Evolutionary conservation across 2,888 invertebrate genomes (phyloP).

Genomic region (Empis stercorea): DNA sequence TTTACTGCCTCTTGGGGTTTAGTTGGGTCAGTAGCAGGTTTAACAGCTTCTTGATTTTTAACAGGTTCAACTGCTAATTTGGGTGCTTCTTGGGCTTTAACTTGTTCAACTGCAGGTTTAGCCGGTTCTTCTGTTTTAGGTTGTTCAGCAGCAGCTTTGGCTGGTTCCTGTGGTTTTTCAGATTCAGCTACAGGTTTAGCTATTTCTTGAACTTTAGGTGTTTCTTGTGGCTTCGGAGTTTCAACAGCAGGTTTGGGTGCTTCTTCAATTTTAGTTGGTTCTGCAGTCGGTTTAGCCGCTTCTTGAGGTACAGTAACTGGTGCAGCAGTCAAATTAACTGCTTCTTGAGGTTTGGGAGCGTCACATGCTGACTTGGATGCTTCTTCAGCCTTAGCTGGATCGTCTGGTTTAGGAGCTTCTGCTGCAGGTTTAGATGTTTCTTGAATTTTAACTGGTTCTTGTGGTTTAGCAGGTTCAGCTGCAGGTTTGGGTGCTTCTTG

Average conservation of each 20-base stretch:
- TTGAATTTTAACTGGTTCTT: not conserved
- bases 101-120: conserved; percentile 34
- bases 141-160: conserved; percentile 56
- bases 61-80: conserved; percentile 49
- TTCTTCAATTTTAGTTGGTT: conserved; percentile 37
- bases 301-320: conserved; percentile 69
- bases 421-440: conserved; percentile 53
- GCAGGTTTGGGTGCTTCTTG: conserved; percentile 51
- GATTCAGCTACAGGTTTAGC: conserved; percentile 58
- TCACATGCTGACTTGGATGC: conserved; percentile 60
- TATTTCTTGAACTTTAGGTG: conserved; percentile 85
- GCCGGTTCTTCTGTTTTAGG: conserved; percentile 1
- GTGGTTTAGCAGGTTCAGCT: conserved; percentile 3
- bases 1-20: conserved; percentile 36
- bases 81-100: conserved; percentile 54
- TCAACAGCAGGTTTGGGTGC: conserved; percentile 52
- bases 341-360: conserved; percentile 43
- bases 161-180: conserved; percentile 81
- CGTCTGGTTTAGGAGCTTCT: conserved; percentile 4
- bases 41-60: conserved; percentile 57
- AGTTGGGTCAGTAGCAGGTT: conserved; percentile 58
- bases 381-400: not conserved
- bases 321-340: conserved; percentile 43
- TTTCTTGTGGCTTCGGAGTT: conserved; percentile 58
- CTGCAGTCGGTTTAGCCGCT: conserved; percentile 24